Conservation (phyloP, 2,113 vertebrate genomes). For the Leptocoma aspasia region DNA sequence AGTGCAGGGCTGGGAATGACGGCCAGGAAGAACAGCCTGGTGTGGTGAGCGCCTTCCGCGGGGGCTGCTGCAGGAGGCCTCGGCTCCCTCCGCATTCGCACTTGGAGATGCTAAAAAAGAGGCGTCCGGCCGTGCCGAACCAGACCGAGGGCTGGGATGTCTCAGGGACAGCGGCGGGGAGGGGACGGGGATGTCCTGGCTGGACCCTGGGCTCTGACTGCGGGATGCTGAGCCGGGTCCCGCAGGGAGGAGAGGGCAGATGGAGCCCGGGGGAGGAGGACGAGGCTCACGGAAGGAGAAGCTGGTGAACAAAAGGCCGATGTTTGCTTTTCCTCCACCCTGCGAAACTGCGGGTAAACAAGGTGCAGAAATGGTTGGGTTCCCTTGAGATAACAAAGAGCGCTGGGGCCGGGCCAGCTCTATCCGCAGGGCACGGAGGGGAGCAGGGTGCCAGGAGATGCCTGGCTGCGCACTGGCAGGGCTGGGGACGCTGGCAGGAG, state of each 20-base stretch:
- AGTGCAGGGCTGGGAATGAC: neutral
- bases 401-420: neutral
- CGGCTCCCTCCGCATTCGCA: neutral
- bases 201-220: neutral
- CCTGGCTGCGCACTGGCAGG: neutral
- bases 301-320: conserved; percentile 13
- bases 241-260: fast-evolving
- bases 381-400: neutral
- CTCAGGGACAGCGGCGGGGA: fast-evolving
- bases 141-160: neutral
- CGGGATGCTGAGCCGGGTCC: neutral
- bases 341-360: conserved; percentile 13
- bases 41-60: neutral
- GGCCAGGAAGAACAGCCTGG: neutral
- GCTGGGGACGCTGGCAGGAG: neutral
- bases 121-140: neutral
- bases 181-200: fast-evolving
- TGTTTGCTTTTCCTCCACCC: conserved; percentile 43
- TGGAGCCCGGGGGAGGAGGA: neutral
- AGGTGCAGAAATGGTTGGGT: neutral
- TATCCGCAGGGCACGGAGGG: neutral
- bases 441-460: neutral
- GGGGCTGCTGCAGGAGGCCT: neutral
- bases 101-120: neutral
- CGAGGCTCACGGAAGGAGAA: neutral